phyloP scores from a whole-genome alignment of 2,797 vertebrate species.

The Gambusia yucatana region DNA sequence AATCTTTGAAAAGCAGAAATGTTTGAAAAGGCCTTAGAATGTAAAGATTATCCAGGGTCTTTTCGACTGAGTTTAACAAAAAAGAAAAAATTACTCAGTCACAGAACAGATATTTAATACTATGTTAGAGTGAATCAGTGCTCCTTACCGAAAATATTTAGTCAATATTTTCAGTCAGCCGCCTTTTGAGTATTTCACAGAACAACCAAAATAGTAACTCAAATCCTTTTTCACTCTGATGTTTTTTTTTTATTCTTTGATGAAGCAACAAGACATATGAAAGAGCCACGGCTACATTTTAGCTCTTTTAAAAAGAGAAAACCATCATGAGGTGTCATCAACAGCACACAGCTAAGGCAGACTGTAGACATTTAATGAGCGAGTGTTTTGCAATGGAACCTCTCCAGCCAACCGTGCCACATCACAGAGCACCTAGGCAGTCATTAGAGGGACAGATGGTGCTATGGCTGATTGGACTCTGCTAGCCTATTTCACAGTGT shows the following conservation, averaged over 20 bases:
- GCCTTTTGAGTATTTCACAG: not conserved
- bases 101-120: slow-evolving; percentile 6
- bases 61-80: slow-evolving; percentile 17
- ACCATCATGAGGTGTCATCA: slow-evolving; percentile 36
- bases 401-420: slow-evolving; percentile 66
- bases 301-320: slow-evolving; percentile 18
- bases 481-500: slow-evolving; percentile 71
- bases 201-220: slow-evolving; percentile 11
- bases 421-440: slow-evolving; percentile 73
- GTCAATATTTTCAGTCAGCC: slow-evolving; percentile 1
- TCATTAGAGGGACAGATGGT: slow-evolving; percentile 82
- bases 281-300: slow-evolving; percentile 10
- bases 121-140: slow-evolving; percentile 12
- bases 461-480: slow-evolving; percentile 71
- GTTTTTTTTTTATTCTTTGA: not conserved
- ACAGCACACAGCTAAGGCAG: slow-evolving; percentile 35
- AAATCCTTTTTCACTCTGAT: not conserved
- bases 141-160: slow-evolving; percentile 13
- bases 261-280: not conserved
- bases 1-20: not conserved
- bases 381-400: slow-evolving; percentile 57
- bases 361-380: slow-evolving; percentile 59
- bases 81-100: slow-evolving; percentile 16
- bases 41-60: not conserved
- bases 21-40: not conserved